Conservation (phyloP, 1,140 invertebrate genomes). For the Drosophila athabasca region DNA sequence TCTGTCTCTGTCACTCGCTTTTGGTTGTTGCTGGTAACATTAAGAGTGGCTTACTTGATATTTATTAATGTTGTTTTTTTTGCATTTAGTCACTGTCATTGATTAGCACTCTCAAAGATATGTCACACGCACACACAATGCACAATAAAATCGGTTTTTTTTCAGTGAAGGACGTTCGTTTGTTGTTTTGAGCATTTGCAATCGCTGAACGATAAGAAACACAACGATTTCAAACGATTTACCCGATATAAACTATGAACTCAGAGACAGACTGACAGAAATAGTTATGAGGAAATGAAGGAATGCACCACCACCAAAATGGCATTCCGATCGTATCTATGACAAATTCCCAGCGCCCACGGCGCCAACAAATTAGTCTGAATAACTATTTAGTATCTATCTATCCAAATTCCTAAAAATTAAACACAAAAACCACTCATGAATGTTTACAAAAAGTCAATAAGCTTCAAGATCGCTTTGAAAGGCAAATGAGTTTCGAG, state of each 20-base stretch:
- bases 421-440: constrained; percentile 61
- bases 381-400: too few species aligned
- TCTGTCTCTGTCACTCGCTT: too few species aligned
- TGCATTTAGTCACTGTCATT: constrained; percentile 70
- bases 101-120: constrained; percentile 68
- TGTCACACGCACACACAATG: constrained; percentile 5
- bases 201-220: constrained; percentile 25
- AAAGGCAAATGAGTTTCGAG: constrained; percentile 53
- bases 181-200: constrained; percentile 32
- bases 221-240: constrained; percentile 2
- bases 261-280: constrained; percentile 21
- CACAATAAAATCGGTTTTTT: not conserved
- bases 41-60: constrained; percentile 55
- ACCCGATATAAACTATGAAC: constrained; percentile 41
- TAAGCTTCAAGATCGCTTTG: constrained; percentile 53
- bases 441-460: constrained; percentile 42
- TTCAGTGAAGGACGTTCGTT: constrained; percentile 39
- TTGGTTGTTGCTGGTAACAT: too few species aligned
- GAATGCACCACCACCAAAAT: constrained; percentile 20
- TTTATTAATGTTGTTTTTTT: constrained; percentile 81
- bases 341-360: constrained; percentile 36
- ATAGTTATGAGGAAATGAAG: not conserved
- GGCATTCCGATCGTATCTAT: constrained; percentile 25
- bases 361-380: constrained; percentile 47
- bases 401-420: constrained; percentile 15